phyloP scores from a whole-genome alignment of 35 echinoderm and acorn worm species.

The Nesometra sesokonis region DNA sequence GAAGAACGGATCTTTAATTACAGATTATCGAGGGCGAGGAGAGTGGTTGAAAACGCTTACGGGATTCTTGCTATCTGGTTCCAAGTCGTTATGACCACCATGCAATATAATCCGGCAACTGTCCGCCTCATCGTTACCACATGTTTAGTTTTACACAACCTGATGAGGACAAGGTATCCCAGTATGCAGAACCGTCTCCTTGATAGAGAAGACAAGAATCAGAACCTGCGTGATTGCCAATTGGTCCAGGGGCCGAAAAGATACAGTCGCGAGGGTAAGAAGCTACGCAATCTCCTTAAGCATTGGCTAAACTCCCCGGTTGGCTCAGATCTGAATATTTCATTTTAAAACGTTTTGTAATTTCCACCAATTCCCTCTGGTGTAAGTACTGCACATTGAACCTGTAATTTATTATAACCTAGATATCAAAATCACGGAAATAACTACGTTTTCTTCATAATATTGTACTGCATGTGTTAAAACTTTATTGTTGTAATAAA shows the following conservation, averaged over 20 bases:
- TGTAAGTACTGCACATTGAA: no score
- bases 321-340: constrained; percentile 12
- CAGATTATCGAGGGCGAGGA: constrained; percentile 20
- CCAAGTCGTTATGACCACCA: constrained; percentile 22
- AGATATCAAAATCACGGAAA: no score
- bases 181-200: constrained; percentile 7
- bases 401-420: no score
- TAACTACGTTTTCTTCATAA: no score
- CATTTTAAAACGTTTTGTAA: no score
- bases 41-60: constrained; percentile 54
- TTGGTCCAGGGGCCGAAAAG: constrained; percentile 13
- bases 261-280: constrained; percentile 12
- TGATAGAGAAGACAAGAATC: not conserved
- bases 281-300: constrained; percentile 3
- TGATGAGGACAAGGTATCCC: constrained; percentile 25
- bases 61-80: constrained; percentile 30
- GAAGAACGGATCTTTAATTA: constrained; percentile 46
- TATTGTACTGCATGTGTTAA: no score
- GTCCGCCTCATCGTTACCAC: not conserved
- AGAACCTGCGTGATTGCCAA: constrained; percentile 8
- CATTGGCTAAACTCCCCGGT: constrained; percentile 14
- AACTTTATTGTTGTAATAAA: no score
- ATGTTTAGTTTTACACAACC: constrained; percentile 29
- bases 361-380: no score
- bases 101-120: constrained; percentile 3